Conservation (phyloP, 2,113 vertebrate genomes). For the Equus quagga region DNA sequence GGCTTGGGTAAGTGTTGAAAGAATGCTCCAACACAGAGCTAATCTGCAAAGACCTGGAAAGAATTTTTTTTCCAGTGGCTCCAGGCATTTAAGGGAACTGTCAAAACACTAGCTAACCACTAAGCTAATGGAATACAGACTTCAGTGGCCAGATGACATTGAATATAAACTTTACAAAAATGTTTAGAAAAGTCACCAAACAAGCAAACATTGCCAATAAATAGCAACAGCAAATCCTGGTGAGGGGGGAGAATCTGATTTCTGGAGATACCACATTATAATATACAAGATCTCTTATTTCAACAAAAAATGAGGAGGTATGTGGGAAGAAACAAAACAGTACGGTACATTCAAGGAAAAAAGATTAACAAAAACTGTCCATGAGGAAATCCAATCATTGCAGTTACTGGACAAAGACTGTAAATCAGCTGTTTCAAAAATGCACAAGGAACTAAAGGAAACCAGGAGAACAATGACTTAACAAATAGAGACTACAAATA, state of each 20-base stretch:
- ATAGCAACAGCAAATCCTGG: neutral
- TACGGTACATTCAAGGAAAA: neutral
- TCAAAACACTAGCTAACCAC: neutral
- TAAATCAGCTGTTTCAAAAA: neutral
- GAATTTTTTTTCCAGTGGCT: neutral
- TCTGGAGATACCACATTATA: neutral
- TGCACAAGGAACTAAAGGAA: neutral
- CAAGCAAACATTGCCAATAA: neutral
- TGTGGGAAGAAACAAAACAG: neutral
- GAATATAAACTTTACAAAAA: neutral
- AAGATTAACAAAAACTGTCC: neutral
- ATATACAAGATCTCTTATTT: conserved; percentile 6
- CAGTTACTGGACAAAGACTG: neutral
- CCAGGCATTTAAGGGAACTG: neutral
- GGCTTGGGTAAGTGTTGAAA: neutral
- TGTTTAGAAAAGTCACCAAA: neutral
- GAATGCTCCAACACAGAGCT: neutral
- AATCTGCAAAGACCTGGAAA: conserved; percentile 10
- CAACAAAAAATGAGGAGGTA: conserved; percentile 1
- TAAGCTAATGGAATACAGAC: neutral
- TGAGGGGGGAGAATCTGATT: neutral
- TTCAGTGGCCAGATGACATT: neutral
- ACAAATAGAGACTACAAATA: neutral
- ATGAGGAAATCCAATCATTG: neutral
- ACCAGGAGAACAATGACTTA: neutral